Base-by-base conservation (phyloP, 2,797 vertebrate species). In the Enteromius mattozi region DNA sequence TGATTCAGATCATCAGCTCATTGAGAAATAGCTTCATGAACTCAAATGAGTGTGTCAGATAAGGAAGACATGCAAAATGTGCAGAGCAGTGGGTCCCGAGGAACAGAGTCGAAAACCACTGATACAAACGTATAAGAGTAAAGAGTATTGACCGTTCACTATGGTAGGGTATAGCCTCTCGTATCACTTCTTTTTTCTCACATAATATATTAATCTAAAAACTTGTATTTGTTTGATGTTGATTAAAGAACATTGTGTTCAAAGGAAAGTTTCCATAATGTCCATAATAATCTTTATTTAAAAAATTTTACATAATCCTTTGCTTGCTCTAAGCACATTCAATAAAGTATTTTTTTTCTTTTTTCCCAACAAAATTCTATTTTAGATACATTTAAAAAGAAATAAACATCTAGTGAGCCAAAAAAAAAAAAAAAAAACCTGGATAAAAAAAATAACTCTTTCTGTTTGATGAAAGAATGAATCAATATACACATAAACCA, bases 401-500 rank as follows among this genome's bases (percentile, higher is more conserved):
- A 65, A 63, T 10, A 35, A 27, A 45, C 9, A 40, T 49, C 14
- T 13, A 51, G 19, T 66, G 6, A 47, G 37, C 56, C 6, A 54
- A n/a, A 30, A 63, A 45, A 47, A 49, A 40, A 24, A 76, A 8
- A 8, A 30, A 19, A 69, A 68, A 78, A 30, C 24, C 19, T 16
- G 6, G 21, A 33, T 66, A 45, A 68, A 33, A 33, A 30, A 27
- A 78, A 69, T 12, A 78, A 30, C 65, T 54, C 10, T 6, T 59
- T 16, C 45, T 27, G 24, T 80, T 24, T 70, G 24, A 83, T 70
- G 40, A 83, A 56, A 33, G 24, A 70, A 33, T 59, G 19, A 45
- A 83, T 56, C 37, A 33, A 40, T 69, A 68, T 37, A 76, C 35
- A 68, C 35, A 69, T 4, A 70, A 83, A 54, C 81, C 61, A 51